These are phyloP conservation scores for Andrena chrysosceles DNA, from an alignment of 2,888 invertebrate species.

Conservation along the genomic window DNA sequence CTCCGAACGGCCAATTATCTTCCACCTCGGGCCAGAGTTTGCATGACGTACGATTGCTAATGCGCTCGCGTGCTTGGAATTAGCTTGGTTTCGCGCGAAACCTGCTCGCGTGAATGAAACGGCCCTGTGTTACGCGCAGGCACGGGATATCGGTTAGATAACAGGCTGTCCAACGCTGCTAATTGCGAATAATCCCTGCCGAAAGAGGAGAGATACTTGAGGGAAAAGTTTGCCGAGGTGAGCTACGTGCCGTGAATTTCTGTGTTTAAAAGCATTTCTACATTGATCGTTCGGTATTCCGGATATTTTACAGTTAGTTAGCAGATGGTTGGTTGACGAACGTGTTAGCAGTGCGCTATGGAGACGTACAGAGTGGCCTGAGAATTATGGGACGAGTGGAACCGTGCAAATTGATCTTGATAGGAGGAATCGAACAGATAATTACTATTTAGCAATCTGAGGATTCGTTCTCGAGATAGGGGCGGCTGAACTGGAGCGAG, in stretches of 20 bases:
- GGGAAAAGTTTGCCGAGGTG: not conserved
- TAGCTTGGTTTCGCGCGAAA: constrained; percentile 25
- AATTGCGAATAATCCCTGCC: not conserved
- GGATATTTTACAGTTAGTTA: not conserved
- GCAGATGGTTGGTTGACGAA: no score
- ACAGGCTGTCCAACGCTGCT: not conserved
- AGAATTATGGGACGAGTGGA: no score
- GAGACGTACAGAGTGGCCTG: no score
- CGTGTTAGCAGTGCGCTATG: no score
- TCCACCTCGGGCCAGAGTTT: not conserved
- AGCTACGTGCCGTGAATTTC: not conserved
- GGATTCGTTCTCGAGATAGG: no score
- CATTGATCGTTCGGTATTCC: no score
- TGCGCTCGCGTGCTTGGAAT: constrained; percentile 3
- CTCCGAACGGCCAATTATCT: constrained; percentile 29
- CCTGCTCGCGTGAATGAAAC: not conserved
- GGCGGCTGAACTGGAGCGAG: no score
- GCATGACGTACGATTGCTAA: constrained; percentile 3
- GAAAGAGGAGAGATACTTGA: not conserved
- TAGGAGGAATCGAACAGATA: no score
- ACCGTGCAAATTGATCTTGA: no score
- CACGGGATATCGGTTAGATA: not conserved
- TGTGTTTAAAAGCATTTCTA: no score
- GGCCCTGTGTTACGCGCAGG: not conserved
- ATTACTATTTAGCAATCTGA: no score